Conservation (phyloP, 2,888 invertebrate genomes). For the Anthophora plumipes region DNA sequence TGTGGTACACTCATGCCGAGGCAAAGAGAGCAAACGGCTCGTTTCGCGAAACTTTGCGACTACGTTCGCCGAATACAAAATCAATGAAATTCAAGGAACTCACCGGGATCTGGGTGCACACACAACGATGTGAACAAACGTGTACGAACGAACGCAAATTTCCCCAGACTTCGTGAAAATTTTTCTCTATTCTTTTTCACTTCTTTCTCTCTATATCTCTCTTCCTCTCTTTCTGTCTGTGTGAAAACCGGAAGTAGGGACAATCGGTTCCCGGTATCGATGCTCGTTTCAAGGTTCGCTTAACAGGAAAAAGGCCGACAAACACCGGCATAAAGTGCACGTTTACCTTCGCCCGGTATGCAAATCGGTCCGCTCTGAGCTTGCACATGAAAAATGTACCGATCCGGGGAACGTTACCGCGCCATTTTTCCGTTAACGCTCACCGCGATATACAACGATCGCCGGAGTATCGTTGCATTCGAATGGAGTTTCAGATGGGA, state of each 20-base stretch:
- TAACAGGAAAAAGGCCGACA: constrained; percentile 48
- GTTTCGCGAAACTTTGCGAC: constrained; percentile 16
- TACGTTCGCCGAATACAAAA: constrained; percentile 30
- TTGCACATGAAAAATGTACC: constrained; percentile 45
- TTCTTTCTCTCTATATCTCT: too few species aligned
- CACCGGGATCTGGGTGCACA: neutral
- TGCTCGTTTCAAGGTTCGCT: constrained; percentile 38
- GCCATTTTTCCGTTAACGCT: constrained; percentile 7
- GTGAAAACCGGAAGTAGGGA: neutral
- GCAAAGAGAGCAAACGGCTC: constrained; percentile 4
- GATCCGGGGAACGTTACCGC: constrained; percentile 25
- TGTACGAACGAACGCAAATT: constrained; percentile 28
- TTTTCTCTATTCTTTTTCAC: constrained; percentile 13
- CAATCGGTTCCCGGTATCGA: constrained; percentile 42
- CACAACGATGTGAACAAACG: too few species aligned
- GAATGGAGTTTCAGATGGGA: constrained; percentile 20
- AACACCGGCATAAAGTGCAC: constrained; percentile 30
- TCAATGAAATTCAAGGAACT: constrained; percentile 26
- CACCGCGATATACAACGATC: constrained; percentile 14
- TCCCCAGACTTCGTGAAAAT: neutral
- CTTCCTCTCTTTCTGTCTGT: too few species aligned
- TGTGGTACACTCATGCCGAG: neutral
- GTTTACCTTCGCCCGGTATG: constrained; percentile 40
- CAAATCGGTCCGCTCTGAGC: constrained; percentile 31
- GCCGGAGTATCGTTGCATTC: neutral